Base-by-base conservation (phyloP, 1,140 invertebrate species). In the Tetranychus urticae region DNA sequence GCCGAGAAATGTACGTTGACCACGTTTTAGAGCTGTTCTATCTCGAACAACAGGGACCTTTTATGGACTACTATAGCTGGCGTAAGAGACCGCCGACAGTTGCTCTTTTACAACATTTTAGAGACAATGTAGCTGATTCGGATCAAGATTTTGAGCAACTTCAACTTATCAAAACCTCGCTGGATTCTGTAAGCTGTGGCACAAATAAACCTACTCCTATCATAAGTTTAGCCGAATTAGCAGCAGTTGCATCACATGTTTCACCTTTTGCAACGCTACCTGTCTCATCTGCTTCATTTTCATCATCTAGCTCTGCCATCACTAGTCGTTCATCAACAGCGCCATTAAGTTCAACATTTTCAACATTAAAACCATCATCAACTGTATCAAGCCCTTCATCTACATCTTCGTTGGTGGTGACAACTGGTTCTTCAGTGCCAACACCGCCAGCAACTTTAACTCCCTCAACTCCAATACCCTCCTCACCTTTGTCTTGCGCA, bases 21-120 rank as follows among this genome's bases (percentile, higher is more conserved):
- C 80, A 83, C 72, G 77, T 84, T 65, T 79, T 83, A 56, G 88
- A 91, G 74, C 73, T 83, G 58, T 91, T 82, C 75, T 89, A 86
- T 72, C 77, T 91, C 50, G 82, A 88, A 73, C 79, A 78, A 67
- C 82, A 83, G 63, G 85, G 85, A 46, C 88, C 88, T 72, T 80
- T 90, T 73, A 83, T 88, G 78, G 88, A 91, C 70, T 86, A 82
- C 71, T 78, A 79, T 66, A 72, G 77, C 42, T 91, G 86, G 83
- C 81, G 81, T 63, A 88, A 87, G 71, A 76, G 81, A 68, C 81
- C 84, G 59, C 77, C 81, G 35, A 77, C 80, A 47, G 79, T 82
- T 68, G 42, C 1, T 13, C 82, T 87, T 65, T 68, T 82, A 47
- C 77, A 80, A 55, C 88, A 85, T 70, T 71, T 87, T 62, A 80